These are phyloP conservation scores for Odontophorus gujanensis DNA, from an alignment of 2,113 vertebrate species.

Conservation along the genomic window DNA sequence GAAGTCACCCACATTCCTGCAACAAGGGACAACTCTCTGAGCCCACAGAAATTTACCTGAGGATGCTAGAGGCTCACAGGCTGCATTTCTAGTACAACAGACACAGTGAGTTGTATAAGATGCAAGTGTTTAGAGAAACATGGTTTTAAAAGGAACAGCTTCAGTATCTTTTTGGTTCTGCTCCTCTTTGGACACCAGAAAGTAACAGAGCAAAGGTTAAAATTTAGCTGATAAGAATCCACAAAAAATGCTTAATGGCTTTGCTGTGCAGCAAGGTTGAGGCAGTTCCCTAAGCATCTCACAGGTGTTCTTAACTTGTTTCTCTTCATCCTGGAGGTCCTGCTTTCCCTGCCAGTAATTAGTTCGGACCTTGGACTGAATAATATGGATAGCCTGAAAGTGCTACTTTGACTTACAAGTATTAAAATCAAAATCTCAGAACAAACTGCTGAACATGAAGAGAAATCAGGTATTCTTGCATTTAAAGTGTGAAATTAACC, in stretches of 20 bases:
- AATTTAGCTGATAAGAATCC: background rate
- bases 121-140: background rate
- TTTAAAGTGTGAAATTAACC: background rate
- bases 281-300: background rate
- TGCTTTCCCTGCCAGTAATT: background rate
- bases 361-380: background rate
- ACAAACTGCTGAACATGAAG: background rate
- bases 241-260: background rate
- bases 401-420: background rate
- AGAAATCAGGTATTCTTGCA: background rate
- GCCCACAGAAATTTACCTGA: background rate
- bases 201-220: background rate
- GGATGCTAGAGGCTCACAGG: background rate
- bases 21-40: background rate
- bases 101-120: background rate
- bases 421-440: background rate
- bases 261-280: background rate
- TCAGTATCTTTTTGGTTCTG: background rate
- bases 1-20: background rate
- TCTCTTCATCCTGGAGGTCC: background rate
- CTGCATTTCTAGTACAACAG: background rate
- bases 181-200: background rate
- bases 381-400: background rate
- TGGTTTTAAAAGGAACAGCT: background rate
- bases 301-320: background rate